Evolutionary conservation across 53 echinoderm and acorn worm species (phyloP).

Genomic region (Paracentrotus lividus): DNA sequence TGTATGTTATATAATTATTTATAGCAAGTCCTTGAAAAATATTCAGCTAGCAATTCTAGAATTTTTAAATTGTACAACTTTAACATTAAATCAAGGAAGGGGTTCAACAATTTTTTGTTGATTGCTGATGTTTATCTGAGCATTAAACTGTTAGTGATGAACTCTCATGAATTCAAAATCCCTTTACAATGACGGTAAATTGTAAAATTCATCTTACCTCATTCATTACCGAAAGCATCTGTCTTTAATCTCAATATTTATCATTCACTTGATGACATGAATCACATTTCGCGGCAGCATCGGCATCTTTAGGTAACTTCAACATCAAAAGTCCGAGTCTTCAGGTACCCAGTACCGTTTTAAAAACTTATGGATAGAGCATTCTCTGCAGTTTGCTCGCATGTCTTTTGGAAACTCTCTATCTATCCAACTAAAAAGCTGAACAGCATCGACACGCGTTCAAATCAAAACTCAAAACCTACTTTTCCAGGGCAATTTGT

Average conservation of each 20-base stretch:
- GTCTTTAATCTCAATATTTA: conserved; percentile 36
- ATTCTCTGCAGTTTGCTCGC: too few relatives aligned
- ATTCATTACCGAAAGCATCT: background rate
- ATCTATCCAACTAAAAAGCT: too few relatives aligned
- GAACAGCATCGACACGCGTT: too few relatives aligned
- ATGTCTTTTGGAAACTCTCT: too few relatives aligned
- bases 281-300: background rate
- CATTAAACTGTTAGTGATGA: conserved; percentile 14
- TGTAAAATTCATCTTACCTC: background rate
- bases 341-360: too few relatives aligned
- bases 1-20: too few relatives aligned
- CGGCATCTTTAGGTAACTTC: background rate
- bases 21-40: background rate
- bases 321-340: too few relatives aligned
- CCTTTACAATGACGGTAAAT: background rate
- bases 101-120: background rate
- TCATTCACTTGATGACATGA: conserved; percentile 25
- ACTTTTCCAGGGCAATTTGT: too few relatives aligned
- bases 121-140: background rate
- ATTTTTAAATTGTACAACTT: background rate
- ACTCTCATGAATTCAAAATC: background rate
- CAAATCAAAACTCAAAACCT: too few relatives aligned
- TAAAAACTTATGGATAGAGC: too few relatives aligned
- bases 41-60: too few relatives aligned
- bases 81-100: background rate